phyloP scores from a whole-genome alignment of 2,888 invertebrate genomes.

The Sipha maydis region DNA sequence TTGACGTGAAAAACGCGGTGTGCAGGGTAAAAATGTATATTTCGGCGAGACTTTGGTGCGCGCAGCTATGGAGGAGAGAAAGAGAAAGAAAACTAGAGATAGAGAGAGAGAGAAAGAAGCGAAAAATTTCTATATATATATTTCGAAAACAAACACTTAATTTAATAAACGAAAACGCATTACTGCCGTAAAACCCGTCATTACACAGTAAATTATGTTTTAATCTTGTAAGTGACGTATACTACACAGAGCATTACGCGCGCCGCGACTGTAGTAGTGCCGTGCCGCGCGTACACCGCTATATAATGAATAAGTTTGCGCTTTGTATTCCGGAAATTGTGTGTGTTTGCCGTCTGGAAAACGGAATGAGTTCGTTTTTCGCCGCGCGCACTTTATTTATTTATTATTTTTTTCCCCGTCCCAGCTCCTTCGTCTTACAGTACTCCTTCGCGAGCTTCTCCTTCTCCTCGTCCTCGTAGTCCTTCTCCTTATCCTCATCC shows the following conservation, averaged over 20 bases:
- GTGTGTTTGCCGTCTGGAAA: constrained; percentile 55
- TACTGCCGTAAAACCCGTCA: constrained; percentile 51
- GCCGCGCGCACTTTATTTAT: constrained; percentile 1
- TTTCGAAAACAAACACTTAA: constrained; percentile 51
- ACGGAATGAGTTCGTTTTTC: constrained; percentile 51
- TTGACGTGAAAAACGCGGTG: neutral
- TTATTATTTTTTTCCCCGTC: constrained; percentile 2
- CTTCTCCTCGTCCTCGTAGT: neutral
- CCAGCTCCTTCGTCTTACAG: neutral
- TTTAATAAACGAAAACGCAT: constrained; percentile 59
- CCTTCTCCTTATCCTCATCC: no score
- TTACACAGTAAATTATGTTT: constrained; percentile 61
- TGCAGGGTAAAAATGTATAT: neutral
- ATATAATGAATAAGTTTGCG: constrained; percentile 56
- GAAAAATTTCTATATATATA: neutral
- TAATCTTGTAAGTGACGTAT: constrained; percentile 61
- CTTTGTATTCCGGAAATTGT: constrained; percentile 61
- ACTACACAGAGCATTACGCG: neutral
- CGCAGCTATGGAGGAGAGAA: neutral
- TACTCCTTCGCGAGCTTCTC: neutral
- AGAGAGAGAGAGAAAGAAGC: neutral
- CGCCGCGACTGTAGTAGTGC: neutral
- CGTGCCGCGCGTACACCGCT: neutral
- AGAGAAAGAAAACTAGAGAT: neutral
- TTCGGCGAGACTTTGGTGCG: constrained; percentile 13